A percentile compares a stretch with the other conserved stretches of the same genome.
Evolutionary conservation across 1,140 invertebrate species (phyloP).

Genomic region (Lordiphosa mommai): DNA sequence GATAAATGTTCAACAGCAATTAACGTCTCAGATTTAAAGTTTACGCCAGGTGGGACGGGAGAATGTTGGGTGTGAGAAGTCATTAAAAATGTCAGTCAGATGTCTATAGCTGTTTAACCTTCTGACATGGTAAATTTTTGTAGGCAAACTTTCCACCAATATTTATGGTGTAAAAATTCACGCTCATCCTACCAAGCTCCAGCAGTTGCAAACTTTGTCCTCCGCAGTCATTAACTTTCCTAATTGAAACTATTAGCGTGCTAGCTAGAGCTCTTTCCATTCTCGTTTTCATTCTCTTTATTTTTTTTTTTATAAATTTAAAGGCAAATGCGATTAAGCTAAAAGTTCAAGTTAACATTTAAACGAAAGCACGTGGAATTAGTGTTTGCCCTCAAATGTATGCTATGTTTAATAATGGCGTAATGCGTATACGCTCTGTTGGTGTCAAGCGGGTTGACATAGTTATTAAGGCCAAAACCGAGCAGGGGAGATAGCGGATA

Average conservation of each 20-base stretch:
- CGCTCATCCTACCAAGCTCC: slow-evolving; percentile 19
- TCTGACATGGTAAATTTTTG: background rate
- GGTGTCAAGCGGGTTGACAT: slow-evolving; percentile 3
- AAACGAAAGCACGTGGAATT: slow-evolving; percentile 14
- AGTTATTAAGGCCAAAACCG: background rate
- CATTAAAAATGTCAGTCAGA: slow-evolving; percentile 27
- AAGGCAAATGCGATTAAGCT: slow-evolving; percentile 51
- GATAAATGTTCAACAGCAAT: slow-evolving; percentile 42
- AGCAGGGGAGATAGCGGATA: slow-evolving; percentile 30
- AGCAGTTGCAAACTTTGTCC: slow-evolving; percentile 52
- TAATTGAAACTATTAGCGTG: slow-evolving; percentile 67
- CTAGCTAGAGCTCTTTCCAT: slow-evolving; percentile 8
- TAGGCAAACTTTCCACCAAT: slow-evolving; percentile 27
- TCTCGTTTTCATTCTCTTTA: too few species aligned
- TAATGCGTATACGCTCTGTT: background rate
- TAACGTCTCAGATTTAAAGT: slow-evolving; percentile 40
- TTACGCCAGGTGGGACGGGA: background rate
- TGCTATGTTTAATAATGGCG: background rate
- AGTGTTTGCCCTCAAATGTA: slow-evolving; percentile 4
- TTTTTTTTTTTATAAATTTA: slow-evolving; percentile 50
- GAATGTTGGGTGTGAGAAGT: background rate
- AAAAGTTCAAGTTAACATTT: slow-evolving; percentile 19
- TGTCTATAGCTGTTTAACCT: background rate
- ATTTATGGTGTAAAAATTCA: slow-evolving; percentile 68
- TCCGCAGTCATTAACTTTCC: slow-evolving; percentile 63